These are phyloP conservation scores for Grapholita molesta DNA, from an alignment of 1,140 invertebrate genomes.

Conservation along the genomic window DNA sequence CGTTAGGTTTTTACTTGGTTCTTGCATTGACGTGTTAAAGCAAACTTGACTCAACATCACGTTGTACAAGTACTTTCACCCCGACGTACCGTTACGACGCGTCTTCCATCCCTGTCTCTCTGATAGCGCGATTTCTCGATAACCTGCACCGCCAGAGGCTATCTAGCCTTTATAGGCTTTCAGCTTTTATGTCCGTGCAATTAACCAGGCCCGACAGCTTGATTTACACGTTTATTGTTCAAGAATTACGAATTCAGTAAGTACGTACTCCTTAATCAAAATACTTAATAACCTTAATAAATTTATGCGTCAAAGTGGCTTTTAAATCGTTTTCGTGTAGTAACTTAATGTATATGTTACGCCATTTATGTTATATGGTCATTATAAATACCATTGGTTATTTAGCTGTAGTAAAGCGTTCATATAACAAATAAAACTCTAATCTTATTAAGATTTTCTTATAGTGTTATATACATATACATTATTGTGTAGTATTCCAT, in stretches of 20 bases:
- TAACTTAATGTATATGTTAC: too few relatives aligned
- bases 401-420: too few relatives aligned
- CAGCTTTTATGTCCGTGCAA: slow-evolving; percentile 37
- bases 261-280: neutral
- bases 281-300: neutral
- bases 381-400: too few relatives aligned
- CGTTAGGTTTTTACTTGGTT: neutral
- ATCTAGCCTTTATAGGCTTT: slow-evolving; percentile 11
- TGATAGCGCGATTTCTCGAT: slow-evolving; percentile 47
- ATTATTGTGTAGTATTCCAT: too few relatives aligned
- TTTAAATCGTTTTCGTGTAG: too few relatives aligned
- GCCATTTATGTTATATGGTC: too few relatives aligned
- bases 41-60: slow-evolving; percentile 37
- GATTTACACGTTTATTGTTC: slow-evolving; percentile 54
- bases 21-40: slow-evolving; percentile 10
- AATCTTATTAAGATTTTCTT: too few relatives aligned
- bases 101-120: slow-evolving; percentile 39
- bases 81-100: slow-evolving; percentile 52
- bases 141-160: slow-evolving; percentile 28
- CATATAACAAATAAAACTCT: too few relatives aligned
- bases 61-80: slow-evolving; percentile 69
- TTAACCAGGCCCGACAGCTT: slow-evolving; percentile 45
- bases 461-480: too few relatives aligned
- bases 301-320: too few relatives aligned
- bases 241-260: slow-evolving; percentile 17